Evolutionary conservation across 2,888 invertebrate species (phyloP).

Genomic region (Drepanosiphum platanoidis): DNA sequence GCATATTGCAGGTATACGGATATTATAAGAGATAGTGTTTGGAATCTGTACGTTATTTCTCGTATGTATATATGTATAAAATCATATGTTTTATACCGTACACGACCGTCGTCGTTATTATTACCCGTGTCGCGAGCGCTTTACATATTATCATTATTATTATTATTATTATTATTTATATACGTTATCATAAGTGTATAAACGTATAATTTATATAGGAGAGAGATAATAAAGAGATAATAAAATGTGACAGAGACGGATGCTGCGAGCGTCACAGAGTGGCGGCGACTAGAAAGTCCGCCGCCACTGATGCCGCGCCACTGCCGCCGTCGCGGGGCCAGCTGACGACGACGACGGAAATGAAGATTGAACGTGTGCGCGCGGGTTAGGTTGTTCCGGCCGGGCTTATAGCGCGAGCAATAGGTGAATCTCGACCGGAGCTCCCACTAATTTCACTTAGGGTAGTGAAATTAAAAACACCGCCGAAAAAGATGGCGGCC

Average conservation of each 20-base stretch:
- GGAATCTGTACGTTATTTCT: too few relatives aligned
- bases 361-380: constrained; percentile 53
- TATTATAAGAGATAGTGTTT: too few relatives aligned
- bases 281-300: not conserved
- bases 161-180: not conserved
- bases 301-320: not conserved
- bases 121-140: constrained; percentile 5
- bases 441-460: constrained; percentile 59
- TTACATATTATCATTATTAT: not conserved
- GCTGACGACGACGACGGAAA: not conserved
- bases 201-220: constrained; percentile 6
- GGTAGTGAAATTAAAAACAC: constrained; percentile 56
- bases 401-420: not conserved
- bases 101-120: too few relatives aligned
- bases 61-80: too few relatives aligned
- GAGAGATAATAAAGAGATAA: constrained; percentile 29
- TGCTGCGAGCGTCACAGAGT: not conserved
- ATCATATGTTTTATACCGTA: not conserved
- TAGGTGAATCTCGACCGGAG: constrained; percentile 40
- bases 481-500: constrained; percentile 33
- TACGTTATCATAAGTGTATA: not conserved
- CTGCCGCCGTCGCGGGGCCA: not conserved
- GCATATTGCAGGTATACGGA: too few relatives aligned
- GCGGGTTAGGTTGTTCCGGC: not conserved
- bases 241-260: constrained; percentile 52